Evolutionary conservation across 2,888 invertebrate genomes (phyloP).

Genomic region (Choreutis nemorana): DNA sequence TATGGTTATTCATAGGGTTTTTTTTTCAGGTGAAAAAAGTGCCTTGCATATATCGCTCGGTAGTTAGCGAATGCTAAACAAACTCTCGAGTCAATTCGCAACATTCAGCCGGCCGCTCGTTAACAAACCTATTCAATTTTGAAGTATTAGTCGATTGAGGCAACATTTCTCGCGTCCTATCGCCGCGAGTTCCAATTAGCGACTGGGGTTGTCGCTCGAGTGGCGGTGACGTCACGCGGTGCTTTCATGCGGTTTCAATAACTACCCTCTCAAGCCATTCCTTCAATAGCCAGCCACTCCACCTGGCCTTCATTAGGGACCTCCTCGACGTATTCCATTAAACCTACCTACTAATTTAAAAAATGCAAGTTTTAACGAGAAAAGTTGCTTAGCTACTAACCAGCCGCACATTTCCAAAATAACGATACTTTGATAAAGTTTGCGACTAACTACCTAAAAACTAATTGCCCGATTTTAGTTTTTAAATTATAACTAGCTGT

Average conservation of each 20-base stretch:
- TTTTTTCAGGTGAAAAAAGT: too few species aligned
- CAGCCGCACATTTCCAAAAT: slow-evolving; percentile 12
- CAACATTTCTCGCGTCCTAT: slow-evolving; percentile 58
- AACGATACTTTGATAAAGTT: slow-evolving; percentile 11
- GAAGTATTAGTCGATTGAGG: slow-evolving; percentile 63
- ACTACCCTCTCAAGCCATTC: slow-evolving; percentile 61
- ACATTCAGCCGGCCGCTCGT: slow-evolving; percentile 57
- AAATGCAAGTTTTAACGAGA: slow-evolving; percentile 52
- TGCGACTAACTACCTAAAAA: slow-evolving; percentile 1
- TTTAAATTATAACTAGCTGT: slow-evolving; percentile 52
- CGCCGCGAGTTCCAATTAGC: slow-evolving; percentile 63
- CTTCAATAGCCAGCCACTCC: slow-evolving; percentile 59
- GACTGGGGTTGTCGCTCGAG: slow-evolving; percentile 58
- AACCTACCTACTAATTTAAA: slow-evolving; percentile 43
- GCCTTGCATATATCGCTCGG: too few species aligned
- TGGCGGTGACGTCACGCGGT: slow-evolving; percentile 57
- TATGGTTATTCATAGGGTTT: too few species aligned
- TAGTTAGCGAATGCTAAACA: slow-evolving; percentile 33
- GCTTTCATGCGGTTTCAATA: slow-evolving; percentile 61
- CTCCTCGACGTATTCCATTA: slow-evolving; percentile 39
- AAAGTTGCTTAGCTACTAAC: slow-evolving; percentile 56
- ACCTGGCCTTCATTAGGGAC: slow-evolving; percentile 62
- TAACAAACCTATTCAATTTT: slow-evolving; percentile 61
- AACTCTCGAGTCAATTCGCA: slow-evolving; percentile 38
- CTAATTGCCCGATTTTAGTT: slow-evolving; percentile 50